A percentile compares a stretch with the other conserved stretches of the same genome.
Evolutionary conservation across 2,797 vertebrate species (phyloP).

Genomic region (Taeniopygia guttata): DNA sequence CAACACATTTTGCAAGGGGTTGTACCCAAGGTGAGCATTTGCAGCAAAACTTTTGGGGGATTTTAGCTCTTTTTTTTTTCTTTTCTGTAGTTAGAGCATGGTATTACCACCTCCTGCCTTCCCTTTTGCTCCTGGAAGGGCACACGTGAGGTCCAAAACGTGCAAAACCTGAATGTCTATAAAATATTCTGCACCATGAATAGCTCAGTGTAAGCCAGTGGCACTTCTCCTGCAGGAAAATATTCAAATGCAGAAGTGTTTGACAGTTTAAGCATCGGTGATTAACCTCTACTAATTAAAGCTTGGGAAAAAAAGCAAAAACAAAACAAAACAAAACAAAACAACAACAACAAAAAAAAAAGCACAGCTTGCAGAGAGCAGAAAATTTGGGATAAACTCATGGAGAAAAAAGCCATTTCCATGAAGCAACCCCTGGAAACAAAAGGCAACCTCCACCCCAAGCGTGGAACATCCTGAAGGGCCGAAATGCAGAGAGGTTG

Average conservation of each 20-base stretch:
- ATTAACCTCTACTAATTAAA: constrained; percentile 50
- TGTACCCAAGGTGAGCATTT: neutral
- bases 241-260: neutral
- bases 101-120: neutral
- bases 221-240: neutral
- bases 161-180: neutral
- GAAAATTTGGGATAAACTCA: constrained; percentile 4
- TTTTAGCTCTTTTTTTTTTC: neutral
- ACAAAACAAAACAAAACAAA: too few species aligned
- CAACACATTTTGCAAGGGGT: neutral
- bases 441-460: neutral
- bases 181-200: neutral
- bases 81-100: neutral
- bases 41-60: neutral
- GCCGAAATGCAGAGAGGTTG: constrained; percentile 10
- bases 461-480: neutral
- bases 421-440: neutral
- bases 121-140: neutral
- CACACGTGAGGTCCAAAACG: neutral
- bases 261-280: neutral
- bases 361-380: neutral
- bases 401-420: neutral
- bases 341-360: too few species aligned
- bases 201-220: neutral
- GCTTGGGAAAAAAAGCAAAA: neutral